These are phyloP conservation scores for Misgurnus anguillicaudatus DNA, from an alignment of 2,113 vertebrate genomes.

Conservation along the genomic window DNA sequence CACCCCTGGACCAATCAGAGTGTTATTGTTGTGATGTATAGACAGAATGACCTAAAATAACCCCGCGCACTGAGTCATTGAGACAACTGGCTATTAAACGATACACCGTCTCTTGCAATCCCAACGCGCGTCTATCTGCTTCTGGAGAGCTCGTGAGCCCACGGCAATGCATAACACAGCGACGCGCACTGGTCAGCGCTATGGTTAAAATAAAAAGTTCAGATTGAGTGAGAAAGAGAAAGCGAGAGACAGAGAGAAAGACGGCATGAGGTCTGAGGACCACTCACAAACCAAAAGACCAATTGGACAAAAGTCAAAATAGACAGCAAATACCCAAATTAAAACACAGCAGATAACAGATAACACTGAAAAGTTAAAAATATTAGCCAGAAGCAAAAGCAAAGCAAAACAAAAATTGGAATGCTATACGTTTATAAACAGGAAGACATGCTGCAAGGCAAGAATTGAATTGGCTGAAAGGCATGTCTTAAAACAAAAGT, in stretches of 20 bases:
- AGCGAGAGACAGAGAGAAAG: not conserved
- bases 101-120: conserved; percentile 42
- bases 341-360: too few relatives aligned
- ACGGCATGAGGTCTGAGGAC: not conserved
- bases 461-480: too few relatives aligned
- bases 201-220: not conserved
- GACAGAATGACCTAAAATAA: not conserved
- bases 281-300: not conserved
- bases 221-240: not conserved
- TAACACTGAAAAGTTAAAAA: too few relatives aligned
- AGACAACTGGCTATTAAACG: conserved; percentile 29
- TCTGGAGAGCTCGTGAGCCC: conserved; percentile 56
- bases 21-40: conserved; percentile 9
- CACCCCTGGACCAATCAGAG: not conserved
- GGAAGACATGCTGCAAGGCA: too few relatives aligned
- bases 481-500: too few relatives aligned
- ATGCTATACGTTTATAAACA: too few relatives aligned
- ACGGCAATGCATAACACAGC: conserved; percentile 41
- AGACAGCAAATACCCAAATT: too few relatives aligned
- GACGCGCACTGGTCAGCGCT: not conserved
- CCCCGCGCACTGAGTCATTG: conserved; percentile 2
- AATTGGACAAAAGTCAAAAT: too few relatives aligned
- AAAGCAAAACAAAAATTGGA: too few relatives aligned
- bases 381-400: too few relatives aligned
- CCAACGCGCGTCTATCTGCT: conserved; percentile 49